Evolutionary conservation across 1,140 invertebrate species (phyloP), one percentile per base, ranked within the genome.

Genomic region (Hydropsyche tenuis): DNA sequence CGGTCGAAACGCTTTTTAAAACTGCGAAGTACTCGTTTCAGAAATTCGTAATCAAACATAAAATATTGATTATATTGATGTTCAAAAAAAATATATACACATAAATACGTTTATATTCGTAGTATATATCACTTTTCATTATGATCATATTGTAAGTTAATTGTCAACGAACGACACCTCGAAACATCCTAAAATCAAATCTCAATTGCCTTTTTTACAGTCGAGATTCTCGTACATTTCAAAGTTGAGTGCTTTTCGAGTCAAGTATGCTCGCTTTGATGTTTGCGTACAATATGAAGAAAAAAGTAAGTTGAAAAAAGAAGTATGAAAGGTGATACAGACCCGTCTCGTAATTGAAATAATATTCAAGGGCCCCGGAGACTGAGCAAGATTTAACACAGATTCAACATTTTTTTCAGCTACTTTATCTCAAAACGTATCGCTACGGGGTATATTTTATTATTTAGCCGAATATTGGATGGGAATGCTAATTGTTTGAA

Each of bases 231-330:
- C 6, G 48, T 16, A 53, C 48, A 20, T 53, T 53, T 53, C 48
- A 53, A 20, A 16, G 48, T 53, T 16, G 48, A 53, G 48, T 53
- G 48, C 48, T 53, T 53, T 53, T 53, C 48, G 48, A 53, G n/a
- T 53, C 48, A 20, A 53, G 48, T 16, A 20, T 53, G 48, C 48
- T 53, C 48, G 48, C 48, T 53, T 53, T 53, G 48, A 53, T 53
- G 48, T 53, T 20, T 53, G 20, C 48, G 48, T 53, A 53, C 16
- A 53, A 53, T 53, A 53, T 53, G 48, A 53, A 53, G 16, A 16
- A 53, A 53, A 20, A 53, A 37, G 30, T 37, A 37, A 37, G 30
- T 37, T 37, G 16, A 53, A 53, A 53, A 53, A 53, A 48, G 16
- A 14, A 16, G 48, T 18, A 53, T 53, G 48, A 53, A 53, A 53